Conservation (phyloP, 1,140 invertebrate genomes). For the Glossosoma conforme region DNA sequence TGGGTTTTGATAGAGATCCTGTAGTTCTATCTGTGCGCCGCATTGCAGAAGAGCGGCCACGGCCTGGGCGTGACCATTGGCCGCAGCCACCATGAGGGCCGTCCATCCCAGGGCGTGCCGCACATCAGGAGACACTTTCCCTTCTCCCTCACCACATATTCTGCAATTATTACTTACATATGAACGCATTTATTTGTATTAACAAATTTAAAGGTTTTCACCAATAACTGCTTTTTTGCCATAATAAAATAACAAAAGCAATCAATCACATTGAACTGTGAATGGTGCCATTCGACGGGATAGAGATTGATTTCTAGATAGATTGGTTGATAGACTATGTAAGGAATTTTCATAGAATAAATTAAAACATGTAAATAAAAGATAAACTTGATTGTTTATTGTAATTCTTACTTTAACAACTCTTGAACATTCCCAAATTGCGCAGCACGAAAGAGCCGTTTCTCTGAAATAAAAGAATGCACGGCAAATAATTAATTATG, state of each 20-base stretch:
- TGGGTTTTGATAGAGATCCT: slow-evolving; percentile 74
- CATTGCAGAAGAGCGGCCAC: slow-evolving; percentile 64
- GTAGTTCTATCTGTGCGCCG: slow-evolving; percentile 75
- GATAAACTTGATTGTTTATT: slow-evolving; percentile 13
- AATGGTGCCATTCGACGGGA: neutral
- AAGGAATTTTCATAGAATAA: neutral
- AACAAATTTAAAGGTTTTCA: too few relatives aligned
- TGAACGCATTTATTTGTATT: neutral
- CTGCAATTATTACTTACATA: slow-evolving; percentile 22
- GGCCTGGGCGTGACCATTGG: slow-evolving; percentile 64
- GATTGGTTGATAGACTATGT: neutral
- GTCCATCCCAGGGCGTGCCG: slow-evolving; percentile 80
- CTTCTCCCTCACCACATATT: slow-evolving; percentile 35
- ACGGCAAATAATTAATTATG: too few relatives aligned
- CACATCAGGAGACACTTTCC: slow-evolving; percentile 55
- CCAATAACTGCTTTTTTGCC: too few relatives aligned
- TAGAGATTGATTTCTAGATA: neutral
- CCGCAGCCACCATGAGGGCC: slow-evolving; percentile 75
- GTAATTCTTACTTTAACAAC: slow-evolving; percentile 50
- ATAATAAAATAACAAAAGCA: neutral
- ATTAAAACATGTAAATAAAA: slow-evolving; percentile 1
- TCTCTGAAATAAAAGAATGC: slow-evolving; percentile 52
- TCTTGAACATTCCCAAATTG: slow-evolving; percentile 59
- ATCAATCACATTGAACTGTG: neutral
- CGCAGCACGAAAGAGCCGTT: slow-evolving; percentile 58